Percentiles rank a stretch among this genome's conserved stretches.
These are phyloP conservation scores for Pelagia noctiluca DNA, from an alignment of 30 jellyfish, hydroid and myxozoan genomes.

Conservation along the genomic window DNA sequence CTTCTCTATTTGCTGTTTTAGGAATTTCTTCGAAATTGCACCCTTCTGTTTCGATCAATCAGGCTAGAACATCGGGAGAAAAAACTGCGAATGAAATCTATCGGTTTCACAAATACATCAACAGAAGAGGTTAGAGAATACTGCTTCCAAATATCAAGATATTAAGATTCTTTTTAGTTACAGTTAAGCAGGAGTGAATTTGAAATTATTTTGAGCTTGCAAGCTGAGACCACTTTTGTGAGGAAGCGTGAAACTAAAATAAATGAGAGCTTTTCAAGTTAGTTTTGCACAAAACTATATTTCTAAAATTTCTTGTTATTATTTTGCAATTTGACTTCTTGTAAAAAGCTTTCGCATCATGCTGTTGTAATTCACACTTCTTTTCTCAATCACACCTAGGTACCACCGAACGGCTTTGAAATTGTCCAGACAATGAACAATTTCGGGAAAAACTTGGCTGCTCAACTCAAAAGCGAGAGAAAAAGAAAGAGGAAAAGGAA, in stretches of 20 bases:
- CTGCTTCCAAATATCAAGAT: too few species aligned
- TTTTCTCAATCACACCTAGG: too few species aligned
- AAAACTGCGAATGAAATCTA: background rate
- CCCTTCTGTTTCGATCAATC: slow-evolving; percentile 48
- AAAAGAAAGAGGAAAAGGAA: slow-evolving; percentile 44
- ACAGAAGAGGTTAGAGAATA: slow-evolving; percentile 28
- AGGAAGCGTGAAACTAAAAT: background rate
- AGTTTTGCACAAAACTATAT: background rate
- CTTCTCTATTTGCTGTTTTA: background rate
- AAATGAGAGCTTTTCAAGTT: background rate
- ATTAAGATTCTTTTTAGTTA: too few species aligned
- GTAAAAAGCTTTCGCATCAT: background rate
- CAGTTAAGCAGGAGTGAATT: too few species aligned
- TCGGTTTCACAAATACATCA: background rate
- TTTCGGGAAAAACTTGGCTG: slow-evolving; percentile 59
- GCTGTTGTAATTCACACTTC: too few species aligned
- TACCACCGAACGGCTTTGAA: slow-evolving; percentile 64
- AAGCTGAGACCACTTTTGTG: background rate
- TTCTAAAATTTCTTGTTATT: background rate
- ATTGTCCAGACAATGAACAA: slow-evolving; percentile 47
- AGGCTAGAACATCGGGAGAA: slow-evolving; percentile 52
- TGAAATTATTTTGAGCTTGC: background rate
- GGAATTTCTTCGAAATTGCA: slow-evolving; percentile 59
- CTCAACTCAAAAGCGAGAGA: slow-evolving; percentile 27
- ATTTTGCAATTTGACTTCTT: background rate